Evolutionary conservation across 2,113 vertebrate genomes (phyloP).

Genomic region (Formicarius rufipectus): DNA sequence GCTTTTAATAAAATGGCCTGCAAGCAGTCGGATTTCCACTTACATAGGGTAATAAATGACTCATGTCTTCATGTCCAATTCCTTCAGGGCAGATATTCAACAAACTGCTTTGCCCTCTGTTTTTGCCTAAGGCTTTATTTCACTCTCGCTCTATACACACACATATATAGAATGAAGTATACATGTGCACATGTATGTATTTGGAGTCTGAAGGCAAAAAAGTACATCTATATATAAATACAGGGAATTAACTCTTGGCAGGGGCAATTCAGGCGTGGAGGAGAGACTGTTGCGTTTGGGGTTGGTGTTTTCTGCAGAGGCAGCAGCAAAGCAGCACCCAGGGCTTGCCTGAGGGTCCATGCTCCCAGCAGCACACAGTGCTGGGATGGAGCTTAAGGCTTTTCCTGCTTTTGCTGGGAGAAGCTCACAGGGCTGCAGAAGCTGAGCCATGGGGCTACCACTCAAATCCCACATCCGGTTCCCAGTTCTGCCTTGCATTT

Average conservation of each 20-base stretch:
- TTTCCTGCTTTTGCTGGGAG: neutral
- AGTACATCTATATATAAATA: neutral
- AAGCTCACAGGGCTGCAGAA: neutral
- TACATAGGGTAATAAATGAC: neutral
- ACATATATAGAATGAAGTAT: neutral
- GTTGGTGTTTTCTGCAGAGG: neutral
- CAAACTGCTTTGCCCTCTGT: neutral
- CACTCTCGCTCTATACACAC: fast-evolving
- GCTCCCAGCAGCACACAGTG: neutral
- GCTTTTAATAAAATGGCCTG: neutral
- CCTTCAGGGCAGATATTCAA: neutral
- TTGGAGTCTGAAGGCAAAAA: neutral
- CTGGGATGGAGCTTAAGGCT: neutral
- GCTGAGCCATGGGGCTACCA: fast-evolving
- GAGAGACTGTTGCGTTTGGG: neutral
- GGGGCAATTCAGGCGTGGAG: neutral
- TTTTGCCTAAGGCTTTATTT: neutral
- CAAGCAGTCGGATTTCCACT: neutral
- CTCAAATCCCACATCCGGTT: neutral
- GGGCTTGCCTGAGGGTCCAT: neutral
- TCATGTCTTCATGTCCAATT: neutral
- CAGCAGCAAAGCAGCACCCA: neutral
- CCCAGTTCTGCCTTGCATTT: neutral
- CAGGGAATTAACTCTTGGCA: neutral
- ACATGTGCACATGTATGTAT: fast-evolving